Conservation (phyloP, 2,888 invertebrate species). For the Dryococelus australis region DNA sequence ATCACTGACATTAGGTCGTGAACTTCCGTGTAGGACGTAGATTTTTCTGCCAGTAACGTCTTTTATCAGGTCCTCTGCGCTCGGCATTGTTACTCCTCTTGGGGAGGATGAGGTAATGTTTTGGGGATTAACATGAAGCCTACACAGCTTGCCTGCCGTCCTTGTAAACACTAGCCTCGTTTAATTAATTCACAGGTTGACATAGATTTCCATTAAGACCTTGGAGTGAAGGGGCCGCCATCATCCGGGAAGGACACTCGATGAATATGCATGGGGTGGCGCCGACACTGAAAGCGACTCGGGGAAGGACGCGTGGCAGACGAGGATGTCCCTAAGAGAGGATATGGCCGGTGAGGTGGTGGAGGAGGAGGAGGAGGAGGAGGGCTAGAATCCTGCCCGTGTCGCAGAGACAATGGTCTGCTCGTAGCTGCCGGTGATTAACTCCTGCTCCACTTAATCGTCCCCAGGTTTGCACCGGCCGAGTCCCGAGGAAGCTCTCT, state of each 20-base stretch:
- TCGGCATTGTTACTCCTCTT: neutral
- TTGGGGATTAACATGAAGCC: neutral
- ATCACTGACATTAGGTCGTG: too few relatives aligned
- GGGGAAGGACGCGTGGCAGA: neutral
- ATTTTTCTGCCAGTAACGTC: neutral
- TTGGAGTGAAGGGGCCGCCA: neutral
- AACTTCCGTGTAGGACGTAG: neutral
- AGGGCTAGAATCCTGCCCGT: neutral
- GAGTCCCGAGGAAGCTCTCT: too few relatives aligned
- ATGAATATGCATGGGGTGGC: neutral
- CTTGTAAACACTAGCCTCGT: neutral
- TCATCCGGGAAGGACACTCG: neutral
- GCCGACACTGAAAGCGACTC: conserved; percentile 1
- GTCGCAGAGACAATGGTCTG: too few relatives aligned
- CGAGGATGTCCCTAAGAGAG: neutral
- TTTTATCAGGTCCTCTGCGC: neutral
- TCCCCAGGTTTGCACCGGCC: too few relatives aligned
- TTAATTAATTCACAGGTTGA: conserved; percentile 11
- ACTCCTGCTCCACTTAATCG: too few relatives aligned
- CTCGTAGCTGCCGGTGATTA: too few relatives aligned
- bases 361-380: neutral
- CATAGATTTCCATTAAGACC: neutral
- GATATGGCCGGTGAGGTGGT: neutral
- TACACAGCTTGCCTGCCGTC: neutral
- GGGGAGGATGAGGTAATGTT: neutral